Conservation (phyloP, 1,140 invertebrate species). For the Solenopsis fugax region DNA sequence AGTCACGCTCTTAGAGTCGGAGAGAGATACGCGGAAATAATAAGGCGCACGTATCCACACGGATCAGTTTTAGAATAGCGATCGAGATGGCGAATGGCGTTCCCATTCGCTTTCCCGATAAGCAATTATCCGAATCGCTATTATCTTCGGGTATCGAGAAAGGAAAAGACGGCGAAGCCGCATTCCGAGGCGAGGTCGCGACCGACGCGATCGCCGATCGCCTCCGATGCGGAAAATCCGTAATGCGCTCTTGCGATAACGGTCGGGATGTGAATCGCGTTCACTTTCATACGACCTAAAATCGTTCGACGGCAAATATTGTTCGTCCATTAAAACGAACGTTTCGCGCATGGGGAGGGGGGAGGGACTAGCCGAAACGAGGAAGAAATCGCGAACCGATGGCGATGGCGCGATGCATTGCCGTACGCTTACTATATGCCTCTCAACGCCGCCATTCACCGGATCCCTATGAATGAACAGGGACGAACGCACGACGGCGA, state of each 20-base stretch:
- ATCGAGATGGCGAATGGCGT: constrained; percentile 15
- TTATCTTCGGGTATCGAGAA: constrained; percentile 47
- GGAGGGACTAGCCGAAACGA: neutral
- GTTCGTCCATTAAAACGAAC: neutral
- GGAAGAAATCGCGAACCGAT: constrained; percentile 7
- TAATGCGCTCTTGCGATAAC: neutral
- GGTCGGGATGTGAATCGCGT: neutral
- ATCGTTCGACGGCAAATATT: neutral
- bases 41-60: constrained; percentile 10
- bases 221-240: constrained; percentile 24
- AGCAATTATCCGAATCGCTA: constrained; percentile 32
- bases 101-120: constrained; percentile 30
- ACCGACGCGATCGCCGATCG: constrained; percentile 9
- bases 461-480: constrained; percentile 84
- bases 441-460: constrained; percentile 83
- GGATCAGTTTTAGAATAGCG: constrained; percentile 37
- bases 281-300: neutral
- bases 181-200: constrained; percentile 19
- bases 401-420: constrained; percentile 19
- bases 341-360: neutral
- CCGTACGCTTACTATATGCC: constrained; percentile 72
- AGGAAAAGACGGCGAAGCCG: neutral
- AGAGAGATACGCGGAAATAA: constrained; percentile 54
- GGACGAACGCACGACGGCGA: constrained; percentile 83
- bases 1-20: constrained; percentile 15